Conservation (phyloP, 2,888 invertebrate species). For the Seladonia tumulorum region DNA sequence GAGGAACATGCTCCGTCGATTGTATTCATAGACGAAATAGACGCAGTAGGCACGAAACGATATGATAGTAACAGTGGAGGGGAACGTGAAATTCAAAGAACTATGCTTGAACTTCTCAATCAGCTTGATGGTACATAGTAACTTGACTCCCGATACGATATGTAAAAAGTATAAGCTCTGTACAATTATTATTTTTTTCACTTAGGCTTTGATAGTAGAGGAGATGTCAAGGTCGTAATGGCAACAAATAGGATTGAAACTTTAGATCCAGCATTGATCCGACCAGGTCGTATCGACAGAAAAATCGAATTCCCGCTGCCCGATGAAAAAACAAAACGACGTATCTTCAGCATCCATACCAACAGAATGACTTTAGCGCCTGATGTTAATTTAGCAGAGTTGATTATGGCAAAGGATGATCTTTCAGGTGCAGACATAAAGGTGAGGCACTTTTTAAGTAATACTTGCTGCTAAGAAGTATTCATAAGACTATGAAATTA, state of each 20-base stretch:
- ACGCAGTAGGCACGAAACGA: slow-evolving; percentile 99
- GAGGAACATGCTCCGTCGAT: slow-evolving; percentile 99
- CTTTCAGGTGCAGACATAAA: slow-evolving; percentile 98
- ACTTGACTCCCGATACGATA: slow-evolving; percentile 85
- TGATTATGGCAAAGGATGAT: slow-evolving; percentile 99
- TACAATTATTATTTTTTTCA: neutral
- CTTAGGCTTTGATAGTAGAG: slow-evolving; percentile 82
- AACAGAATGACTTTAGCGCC: slow-evolving; percentile 99
- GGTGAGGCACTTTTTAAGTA: slow-evolving; percentile 83
- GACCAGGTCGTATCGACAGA: slow-evolving; percentile 99
- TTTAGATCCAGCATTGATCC: slow-evolving; percentile 98
- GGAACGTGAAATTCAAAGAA: slow-evolving; percentile 99
- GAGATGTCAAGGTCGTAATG: slow-evolving; percentile 93
- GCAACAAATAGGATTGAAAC: slow-evolving; percentile 99
- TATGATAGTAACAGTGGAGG: slow-evolving; percentile 99
- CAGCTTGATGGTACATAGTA: slow-evolving; percentile 97
- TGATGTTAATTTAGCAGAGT: slow-evolving; percentile 98
- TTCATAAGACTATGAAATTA: neutral
- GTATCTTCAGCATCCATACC: slow-evolving; percentile 99
- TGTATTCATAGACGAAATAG: slow-evolving; percentile 99
- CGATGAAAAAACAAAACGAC: slow-evolving; percentile 98
- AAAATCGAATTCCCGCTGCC: slow-evolving; percentile 99
- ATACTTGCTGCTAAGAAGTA: neutral
- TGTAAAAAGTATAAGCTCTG: neutral
- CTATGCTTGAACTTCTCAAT: slow-evolving; percentile 99